phyloP scores from a whole-genome alignment of 2,888 invertebrate species.

The Meloe dianella region DNA sequence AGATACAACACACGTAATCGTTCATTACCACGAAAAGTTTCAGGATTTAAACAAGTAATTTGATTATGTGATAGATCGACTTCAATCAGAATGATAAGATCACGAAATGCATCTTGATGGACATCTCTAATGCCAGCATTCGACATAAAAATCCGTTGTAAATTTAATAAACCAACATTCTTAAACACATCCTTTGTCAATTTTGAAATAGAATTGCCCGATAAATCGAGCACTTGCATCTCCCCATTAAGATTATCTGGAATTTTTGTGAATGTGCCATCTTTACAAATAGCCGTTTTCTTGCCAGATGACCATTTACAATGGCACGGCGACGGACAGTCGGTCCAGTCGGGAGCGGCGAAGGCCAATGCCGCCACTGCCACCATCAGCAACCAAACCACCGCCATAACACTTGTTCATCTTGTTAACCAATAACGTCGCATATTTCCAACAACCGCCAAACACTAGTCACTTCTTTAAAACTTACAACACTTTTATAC shows the following conservation, averaged over 20 bases:
- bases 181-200: conserved; percentile 82
- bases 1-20: conserved; percentile 78
- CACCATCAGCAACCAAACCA: conserved; percentile 53
- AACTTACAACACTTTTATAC: background rate
- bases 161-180: conserved; percentile 77
- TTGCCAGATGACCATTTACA: conserved; percentile 94
- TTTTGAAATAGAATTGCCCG: conserved; percentile 78
- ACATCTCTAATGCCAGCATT: conserved; percentile 77
- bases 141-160: conserved; percentile 82
- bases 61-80: conserved; percentile 86
- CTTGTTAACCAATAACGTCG: conserved; percentile 40
- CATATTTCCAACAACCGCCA: conserved; percentile 30
- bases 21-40: conserved; percentile 85
- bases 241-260: conserved; percentile 74
- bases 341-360: conserved; percentile 81
- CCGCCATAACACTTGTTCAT: conserved; percentile 57
- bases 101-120: conserved; percentile 84
- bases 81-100: conserved; percentile 84
- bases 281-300: conserved; percentile 85
- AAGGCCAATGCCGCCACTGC: conserved; percentile 59
- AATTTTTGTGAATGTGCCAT: conserved; percentile 79
- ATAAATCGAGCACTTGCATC: conserved; percentile 86
- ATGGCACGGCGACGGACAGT: conserved; percentile 83
- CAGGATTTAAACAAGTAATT: conserved; percentile 74
- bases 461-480: background rate